Evolutionary conservation across 1,140 invertebrate species (phyloP).

Genomic region (Drosophila melanogaster): Release_6_plus_ISO1_MT NT_033779.5:5197001-5197500

Average conservation of each 20-base stretch:
- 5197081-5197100: constrained; percentile 9
- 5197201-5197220: constrained; percentile 59
- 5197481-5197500: constrained; percentile 46
- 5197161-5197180: constrained; percentile 25
- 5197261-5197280: constrained; percentile 55
- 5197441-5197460: constrained; percentile 31
- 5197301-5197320: constrained; percentile 38
- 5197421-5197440: constrained; percentile 70
- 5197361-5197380: constrained; percentile 26
- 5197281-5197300: constrained; percentile 22
- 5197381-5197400: constrained; percentile 22
- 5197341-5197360: constrained; percentile 77
- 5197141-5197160: not conserved
- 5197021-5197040: constrained; percentile 45
- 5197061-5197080: constrained; percentile 65
- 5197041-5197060: constrained; percentile 70
- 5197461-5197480: constrained; percentile 48
- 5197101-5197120: constrained; percentile 42
- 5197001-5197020: constrained; percentile 31
- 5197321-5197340: constrained; percentile 63
- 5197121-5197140: constrained; percentile 69
- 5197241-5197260: constrained; percentile 5
- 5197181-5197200: constrained; percentile 53
- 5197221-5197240: constrained; percentile 34
- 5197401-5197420: constrained; percentile 64